Conservation (phyloP, 2,797 vertebrate genomes). For the Choloepus didactylus region DNA sequence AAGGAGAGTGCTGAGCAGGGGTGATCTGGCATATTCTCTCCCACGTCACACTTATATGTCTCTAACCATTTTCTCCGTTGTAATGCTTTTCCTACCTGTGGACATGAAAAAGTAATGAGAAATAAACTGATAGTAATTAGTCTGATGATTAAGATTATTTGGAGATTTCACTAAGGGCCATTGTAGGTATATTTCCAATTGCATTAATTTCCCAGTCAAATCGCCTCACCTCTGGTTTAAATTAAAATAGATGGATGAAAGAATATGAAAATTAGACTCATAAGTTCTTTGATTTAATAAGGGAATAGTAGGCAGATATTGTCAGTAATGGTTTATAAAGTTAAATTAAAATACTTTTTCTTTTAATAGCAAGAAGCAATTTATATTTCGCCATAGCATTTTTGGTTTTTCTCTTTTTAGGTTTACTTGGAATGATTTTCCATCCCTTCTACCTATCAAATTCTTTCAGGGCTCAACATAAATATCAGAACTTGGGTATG, state of each 20-base stretch:
- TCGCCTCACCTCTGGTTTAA: background rate
- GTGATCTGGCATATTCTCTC: background rate
- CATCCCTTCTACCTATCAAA: slow-evolving; percentile 24
- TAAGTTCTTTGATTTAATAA: slow-evolving; percentile 55
- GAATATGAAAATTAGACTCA: slow-evolving; percentile 39
- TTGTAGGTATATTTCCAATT: slow-evolving; percentile 8
- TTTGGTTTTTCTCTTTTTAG: slow-evolving; percentile 12
- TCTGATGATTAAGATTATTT: background rate
- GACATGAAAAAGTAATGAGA: background rate
- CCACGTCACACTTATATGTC: background rate
- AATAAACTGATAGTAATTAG: background rate
- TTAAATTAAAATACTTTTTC: slow-evolving; percentile 50
- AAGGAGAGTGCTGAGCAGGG: background rate
- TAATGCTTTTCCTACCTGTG: background rate
- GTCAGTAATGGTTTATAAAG: slow-evolving; percentile 38
- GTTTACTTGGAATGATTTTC: slow-evolving; percentile 30
- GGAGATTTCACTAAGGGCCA: background rate
- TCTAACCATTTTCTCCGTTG: background rate
- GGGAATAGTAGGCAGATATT: background rate
- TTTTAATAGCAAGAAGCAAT: slow-evolving; percentile 26
- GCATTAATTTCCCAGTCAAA: slow-evolving; percentile 13
- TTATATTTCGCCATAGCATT: background rate
- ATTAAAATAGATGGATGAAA: slow-evolving; percentile 58
- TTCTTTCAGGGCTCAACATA: slow-evolving; percentile 28
- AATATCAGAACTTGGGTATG: slow-evolving; percentile 43